These are phyloP conservation scores for Cariama cristata DNA, from an alignment of 2,113 vertebrate genomes.

Conservation along the genomic window DNA sequence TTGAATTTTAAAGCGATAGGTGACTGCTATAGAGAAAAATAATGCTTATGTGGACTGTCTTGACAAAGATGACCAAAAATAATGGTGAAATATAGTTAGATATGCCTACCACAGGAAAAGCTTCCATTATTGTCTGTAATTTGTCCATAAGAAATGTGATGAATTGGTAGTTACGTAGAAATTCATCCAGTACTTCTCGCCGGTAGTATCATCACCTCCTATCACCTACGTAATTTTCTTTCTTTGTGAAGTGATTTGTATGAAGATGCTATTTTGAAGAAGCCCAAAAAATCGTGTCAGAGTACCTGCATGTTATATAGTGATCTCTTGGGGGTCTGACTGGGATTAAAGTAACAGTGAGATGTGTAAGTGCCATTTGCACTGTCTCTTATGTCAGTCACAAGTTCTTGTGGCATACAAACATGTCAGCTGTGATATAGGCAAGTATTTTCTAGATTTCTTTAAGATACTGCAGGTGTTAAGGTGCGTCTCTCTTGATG, in stretches of 20 bases:
- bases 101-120: not conserved
- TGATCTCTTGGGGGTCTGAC: not conserved
- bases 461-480: not conserved
- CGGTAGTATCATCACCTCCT: not conserved
- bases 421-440: not conserved
- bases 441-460: not conserved
- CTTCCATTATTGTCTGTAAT: not conserved
- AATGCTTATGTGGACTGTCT: not conserved
- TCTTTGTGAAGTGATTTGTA: not conserved
- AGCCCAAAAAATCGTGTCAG: not conserved
- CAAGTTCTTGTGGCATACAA: not conserved
- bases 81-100: not conserved
- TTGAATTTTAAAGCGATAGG: not conserved
- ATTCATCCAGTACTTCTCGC: not conserved
- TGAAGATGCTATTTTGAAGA: not conserved
- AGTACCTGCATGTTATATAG: not conserved
- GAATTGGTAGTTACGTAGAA: not conserved
- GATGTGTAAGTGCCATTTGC: not conserved
- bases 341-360: not conserved
- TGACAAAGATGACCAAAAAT: not conserved
- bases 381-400: not conserved
- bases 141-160: not conserved
- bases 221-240: not conserved
- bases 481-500: not conserved
- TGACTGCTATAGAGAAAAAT: not conserved